Percentiles rank a stretch among this genome's conserved stretches.
Conservation (phyloP, 30 jellyfish, hydroid and myxozoan genomes). For the Rhopilema esculentum region DNA sequence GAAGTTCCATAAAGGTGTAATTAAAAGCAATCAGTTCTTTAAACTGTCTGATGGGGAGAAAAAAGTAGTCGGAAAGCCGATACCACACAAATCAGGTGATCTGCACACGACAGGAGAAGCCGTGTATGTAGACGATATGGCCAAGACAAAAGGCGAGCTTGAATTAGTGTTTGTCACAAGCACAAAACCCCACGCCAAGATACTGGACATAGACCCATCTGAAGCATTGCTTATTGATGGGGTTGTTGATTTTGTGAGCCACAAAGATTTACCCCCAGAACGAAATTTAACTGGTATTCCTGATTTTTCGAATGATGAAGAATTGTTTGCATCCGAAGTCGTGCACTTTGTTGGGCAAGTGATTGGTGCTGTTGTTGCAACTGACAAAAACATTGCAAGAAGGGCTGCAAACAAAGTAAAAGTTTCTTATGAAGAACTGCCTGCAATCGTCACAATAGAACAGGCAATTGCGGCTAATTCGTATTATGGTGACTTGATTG, state of each 20-base stretch:
- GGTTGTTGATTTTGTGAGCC: constrained; percentile 24
- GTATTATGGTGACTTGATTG: neutral
- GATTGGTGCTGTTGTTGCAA: constrained; percentile 33
- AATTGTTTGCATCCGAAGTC: constrained; percentile 28
- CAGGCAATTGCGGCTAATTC: constrained; percentile 30
- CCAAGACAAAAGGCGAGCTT: constrained; percentile 16
- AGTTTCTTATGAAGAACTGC: constrained; percentile 45
- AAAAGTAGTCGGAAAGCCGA: constrained; percentile 31
- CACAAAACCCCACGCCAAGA: constrained; percentile 41
- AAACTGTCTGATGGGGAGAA: neutral
- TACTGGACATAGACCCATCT: constrained; percentile 14
- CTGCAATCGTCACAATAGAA: constrained; percentile 35
- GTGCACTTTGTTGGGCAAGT: constrained; percentile 35
- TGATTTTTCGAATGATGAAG: constrained; percentile 10
- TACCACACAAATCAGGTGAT: constrained; percentile 18
- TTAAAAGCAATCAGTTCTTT: constrained; percentile 39
- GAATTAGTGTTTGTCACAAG: constrained; percentile 31
- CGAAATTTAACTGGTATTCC: constrained; percentile 15
- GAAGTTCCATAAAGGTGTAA: neutral
- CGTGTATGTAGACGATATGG: constrained; percentile 46
- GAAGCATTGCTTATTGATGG: constrained; percentile 46
- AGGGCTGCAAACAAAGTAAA: constrained; percentile 32
- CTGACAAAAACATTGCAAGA: constrained; percentile 14
- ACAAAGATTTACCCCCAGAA: constrained; percentile 35
- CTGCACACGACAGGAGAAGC: constrained; percentile 55